Evolutionary conservation across 2,113 vertebrate genomes (phyloP).

Genomic region (Sula dactylatra): DNA sequence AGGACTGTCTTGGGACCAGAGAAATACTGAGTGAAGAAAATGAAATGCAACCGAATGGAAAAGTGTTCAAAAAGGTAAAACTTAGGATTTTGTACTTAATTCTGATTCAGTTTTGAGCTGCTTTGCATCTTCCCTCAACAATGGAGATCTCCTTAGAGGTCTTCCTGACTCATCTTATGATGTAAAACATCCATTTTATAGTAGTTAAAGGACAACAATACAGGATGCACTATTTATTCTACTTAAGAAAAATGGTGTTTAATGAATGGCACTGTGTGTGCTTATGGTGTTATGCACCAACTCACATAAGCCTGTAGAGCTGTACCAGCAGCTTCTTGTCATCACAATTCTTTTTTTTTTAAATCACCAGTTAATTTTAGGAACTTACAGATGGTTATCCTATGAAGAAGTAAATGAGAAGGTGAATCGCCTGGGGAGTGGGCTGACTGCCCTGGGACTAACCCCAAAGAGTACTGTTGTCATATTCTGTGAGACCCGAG

Average conservation of each 20-base stretch:
- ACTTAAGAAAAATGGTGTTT: not conserved
- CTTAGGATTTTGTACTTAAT: not conserved
- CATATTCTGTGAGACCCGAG: slow-evolving; percentile 95
- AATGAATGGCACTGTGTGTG: not conserved
- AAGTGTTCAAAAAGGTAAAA: slow-evolving; percentile 97
- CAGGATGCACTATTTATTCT: not conserved
- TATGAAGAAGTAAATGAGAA: slow-evolving; percentile 83
- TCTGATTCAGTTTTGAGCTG: not conserved
- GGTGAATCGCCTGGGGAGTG: slow-evolving; percentile 81
- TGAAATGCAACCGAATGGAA: slow-evolving; percentile 91
- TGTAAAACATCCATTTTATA: not conserved
- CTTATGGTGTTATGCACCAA: not conserved
- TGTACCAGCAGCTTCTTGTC: not conserved
- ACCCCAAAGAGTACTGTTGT: slow-evolving; percentile 85
- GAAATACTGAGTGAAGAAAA: slow-evolving; percentile 91
- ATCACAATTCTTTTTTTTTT: not conserved
- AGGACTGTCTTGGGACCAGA: slow-evolving; percentile 87
- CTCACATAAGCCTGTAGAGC: not conserved
- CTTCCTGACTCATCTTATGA: not conserved
- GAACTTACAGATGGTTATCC: slow-evolving; percentile 88
- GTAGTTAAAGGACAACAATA: not conserved
- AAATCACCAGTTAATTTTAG: slow-evolving; percentile 85
- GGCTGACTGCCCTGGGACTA: slow-evolving; percentile 85
- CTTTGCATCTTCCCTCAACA: not conserved
- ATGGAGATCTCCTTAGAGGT: not conserved